phyloP scores from a whole-genome alignment of 2,113 vertebrate genomes.

The Passer domesticus region DNA sequence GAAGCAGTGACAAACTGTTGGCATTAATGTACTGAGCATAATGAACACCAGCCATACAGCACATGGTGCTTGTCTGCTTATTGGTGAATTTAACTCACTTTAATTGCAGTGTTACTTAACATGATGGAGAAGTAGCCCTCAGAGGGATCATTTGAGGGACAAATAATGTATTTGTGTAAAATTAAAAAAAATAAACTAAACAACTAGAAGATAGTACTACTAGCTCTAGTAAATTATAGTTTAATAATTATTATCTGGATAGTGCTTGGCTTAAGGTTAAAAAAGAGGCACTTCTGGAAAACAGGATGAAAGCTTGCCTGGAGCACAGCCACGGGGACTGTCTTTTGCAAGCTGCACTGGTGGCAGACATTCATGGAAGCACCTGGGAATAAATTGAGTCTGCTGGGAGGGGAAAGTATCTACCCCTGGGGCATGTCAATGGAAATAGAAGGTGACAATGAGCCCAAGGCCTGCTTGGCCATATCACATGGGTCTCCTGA shows the following conservation, averaged over 20 bases:
- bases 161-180: conserved; percentile 40
- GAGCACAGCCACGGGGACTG: conserved; percentile 33
- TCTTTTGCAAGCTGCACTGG: conserved; percentile 73
- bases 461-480: conserved; percentile 69
- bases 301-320: conserved; percentile 33
- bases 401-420: conserved; percentile 62
- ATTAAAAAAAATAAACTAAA: background rate
- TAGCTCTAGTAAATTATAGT: conserved; percentile 63
- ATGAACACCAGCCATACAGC: conserved; percentile 60
- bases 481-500: conserved; percentile 61
- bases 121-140: conserved; percentile 68
- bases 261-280: conserved; percentile 46
- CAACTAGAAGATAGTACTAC: conserved; percentile 4
- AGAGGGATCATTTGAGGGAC: conserved; percentile 55
- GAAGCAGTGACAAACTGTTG: conserved; percentile 59
- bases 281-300: conserved; percentile 60
- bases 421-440: conserved; percentile 82
- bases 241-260: conserved; percentile 66
- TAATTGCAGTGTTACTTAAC: conserved; percentile 69
- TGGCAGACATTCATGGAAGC: conserved; percentile 69
- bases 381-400: conserved; percentile 82
- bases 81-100: conserved; percentile 68
- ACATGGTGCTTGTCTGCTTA: conserved; percentile 77
- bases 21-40: conserved; percentile 43
- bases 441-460: conserved; percentile 74